These are phyloP conservation scores for Hystrix cristata DNA, from an alignment of 2,113 vertebrate species.

Conservation along the genomic window DNA sequence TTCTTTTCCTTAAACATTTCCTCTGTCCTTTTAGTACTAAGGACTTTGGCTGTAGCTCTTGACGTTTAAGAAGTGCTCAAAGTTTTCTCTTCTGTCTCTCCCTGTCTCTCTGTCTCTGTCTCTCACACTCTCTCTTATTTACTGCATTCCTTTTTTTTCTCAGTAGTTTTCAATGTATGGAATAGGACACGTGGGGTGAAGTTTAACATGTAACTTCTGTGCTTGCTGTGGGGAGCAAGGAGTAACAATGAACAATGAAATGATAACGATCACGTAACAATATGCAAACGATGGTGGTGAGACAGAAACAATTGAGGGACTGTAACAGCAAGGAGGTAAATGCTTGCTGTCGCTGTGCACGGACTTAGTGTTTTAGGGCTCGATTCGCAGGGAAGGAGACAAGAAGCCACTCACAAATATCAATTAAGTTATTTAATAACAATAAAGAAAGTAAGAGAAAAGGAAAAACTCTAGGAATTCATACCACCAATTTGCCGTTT, in stretches of 20 bases:
- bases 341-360: too few species aligned
- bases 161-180: background rate
- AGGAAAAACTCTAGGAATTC: too few species aligned
- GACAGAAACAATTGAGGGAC: background rate
- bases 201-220: background rate
- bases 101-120: too few species aligned
- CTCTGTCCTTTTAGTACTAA: slow-evolving; percentile 8
- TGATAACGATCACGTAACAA: background rate
- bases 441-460: too few species aligned
- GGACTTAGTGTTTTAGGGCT: too few species aligned
- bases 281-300: background rate
- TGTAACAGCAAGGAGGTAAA: too few species aligned
- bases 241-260: background rate
- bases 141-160: background rate
- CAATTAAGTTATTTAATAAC: too few species aligned
- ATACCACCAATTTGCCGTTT: too few species aligned
- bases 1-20: slow-evolving; percentile 48
- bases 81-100: too few species aligned
- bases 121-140: background rate
- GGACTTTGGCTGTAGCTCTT: background rate
- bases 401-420: too few species aligned
- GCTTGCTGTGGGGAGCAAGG: background rate
- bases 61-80: background rate
- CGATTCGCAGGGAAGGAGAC: too few species aligned
- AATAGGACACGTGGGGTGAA: background rate